Evolutionary conservation across 2,113 vertebrate species (phyloP).

Genomic region (Platichthys stellatus): DNA sequence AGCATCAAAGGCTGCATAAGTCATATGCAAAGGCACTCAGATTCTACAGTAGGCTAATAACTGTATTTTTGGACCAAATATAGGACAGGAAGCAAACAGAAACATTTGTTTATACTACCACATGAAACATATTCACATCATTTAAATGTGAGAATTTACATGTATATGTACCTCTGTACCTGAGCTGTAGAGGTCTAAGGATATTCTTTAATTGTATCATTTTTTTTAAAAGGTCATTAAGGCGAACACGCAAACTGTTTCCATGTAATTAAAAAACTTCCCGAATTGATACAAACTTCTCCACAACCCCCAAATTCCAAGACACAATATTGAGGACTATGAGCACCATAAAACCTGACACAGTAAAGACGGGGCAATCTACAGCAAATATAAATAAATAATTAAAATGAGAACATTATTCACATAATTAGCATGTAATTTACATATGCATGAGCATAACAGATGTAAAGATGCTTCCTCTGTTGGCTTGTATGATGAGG

Average conservation of each 20-base stretch:
- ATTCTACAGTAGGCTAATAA: no score
- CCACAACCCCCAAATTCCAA: not conserved
- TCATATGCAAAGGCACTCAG: no score
- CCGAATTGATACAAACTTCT: not conserved
- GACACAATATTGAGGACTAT: not conserved
- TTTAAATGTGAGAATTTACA: not conserved
- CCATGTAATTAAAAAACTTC: no score
- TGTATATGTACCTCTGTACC: not conserved
- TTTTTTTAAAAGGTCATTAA: not conserved
- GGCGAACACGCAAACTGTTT: not conserved
- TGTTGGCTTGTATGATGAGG: not conserved
- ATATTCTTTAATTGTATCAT: not conserved
- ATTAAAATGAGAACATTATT: not conserved
- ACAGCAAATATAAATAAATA: not conserved
- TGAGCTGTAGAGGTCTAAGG: no score
- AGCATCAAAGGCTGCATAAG: no score
- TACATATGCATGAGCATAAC: no score
- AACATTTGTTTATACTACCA: not conserved
- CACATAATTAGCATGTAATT: not conserved
- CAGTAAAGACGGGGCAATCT: not conserved
- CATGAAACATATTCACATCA: not conserved
- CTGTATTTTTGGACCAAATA: not conserved
- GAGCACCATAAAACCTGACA: not conserved
- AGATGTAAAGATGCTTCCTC: constrained; percentile 1
- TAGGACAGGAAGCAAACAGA: not conserved